These are phyloP conservation scores for Tympanuchus pallidicinctus DNA, from an alignment of 2,113 vertebrate species.

Conservation along the genomic window DNA sequence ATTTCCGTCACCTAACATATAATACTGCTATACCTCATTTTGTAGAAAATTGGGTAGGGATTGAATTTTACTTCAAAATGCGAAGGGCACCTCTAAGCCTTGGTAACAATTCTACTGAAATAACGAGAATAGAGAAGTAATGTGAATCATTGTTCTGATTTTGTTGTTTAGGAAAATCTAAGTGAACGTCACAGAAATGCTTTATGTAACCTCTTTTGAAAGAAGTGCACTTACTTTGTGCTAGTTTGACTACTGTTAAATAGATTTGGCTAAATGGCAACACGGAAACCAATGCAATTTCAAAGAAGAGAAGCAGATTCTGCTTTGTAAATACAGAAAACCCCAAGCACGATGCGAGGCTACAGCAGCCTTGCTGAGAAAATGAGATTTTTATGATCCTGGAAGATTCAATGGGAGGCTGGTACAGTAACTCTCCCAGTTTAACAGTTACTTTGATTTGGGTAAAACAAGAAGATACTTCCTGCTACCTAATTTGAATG, in stretches of 20 bases:
- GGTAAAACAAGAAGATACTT: not conserved
- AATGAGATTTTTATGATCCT: not conserved
- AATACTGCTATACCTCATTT: not conserved
- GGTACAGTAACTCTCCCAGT: not conserved
- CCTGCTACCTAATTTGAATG: not conserved
- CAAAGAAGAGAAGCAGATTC: not conserved
- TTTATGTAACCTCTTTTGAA: constrained; percentile 26
- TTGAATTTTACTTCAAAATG: constrained; percentile 15
- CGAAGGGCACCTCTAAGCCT: not conserved
- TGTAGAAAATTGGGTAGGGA: not conserved
- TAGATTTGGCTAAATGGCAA: not conserved
- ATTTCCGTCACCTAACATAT: constrained; percentile 15
- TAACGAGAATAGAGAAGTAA: not conserved
- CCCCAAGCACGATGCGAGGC: not conserved
- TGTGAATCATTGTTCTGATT: not conserved
- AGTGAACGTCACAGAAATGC: constrained; percentile 1
- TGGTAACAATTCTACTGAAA: not conserved
- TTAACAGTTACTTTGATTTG: not conserved
- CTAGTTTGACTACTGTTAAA: not conserved
- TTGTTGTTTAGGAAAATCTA: not conserved
- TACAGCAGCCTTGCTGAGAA: not conserved
- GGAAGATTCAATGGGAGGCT: not conserved
- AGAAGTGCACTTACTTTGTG: not conserved
- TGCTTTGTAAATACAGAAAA: constrained; percentile 24
- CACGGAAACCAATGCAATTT: constrained; percentile 12